Conservation (phyloP, 2,113 vertebrate species). For the Oncorhynchus keta region DNA sequence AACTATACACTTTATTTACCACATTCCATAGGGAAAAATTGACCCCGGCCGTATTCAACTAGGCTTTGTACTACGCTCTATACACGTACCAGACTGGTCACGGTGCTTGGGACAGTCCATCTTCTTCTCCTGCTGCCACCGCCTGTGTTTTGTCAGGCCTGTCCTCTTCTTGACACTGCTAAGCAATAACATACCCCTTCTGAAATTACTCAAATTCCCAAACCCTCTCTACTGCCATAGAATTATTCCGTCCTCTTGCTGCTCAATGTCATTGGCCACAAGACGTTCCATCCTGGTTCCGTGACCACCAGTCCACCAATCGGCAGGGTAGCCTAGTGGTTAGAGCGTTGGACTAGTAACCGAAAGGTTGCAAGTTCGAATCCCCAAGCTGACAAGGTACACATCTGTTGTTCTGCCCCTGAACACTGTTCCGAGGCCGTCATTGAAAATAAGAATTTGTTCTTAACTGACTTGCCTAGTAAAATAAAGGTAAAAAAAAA, state of each 20-base stretch:
- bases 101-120: conserved; percentile 12
- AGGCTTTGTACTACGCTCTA: not conserved
- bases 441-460: too few relatives aligned
- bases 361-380: too few relatives aligned
- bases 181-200: conserved; percentile 49
- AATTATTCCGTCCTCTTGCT: conserved; percentile 18
- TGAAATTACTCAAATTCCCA: conserved; percentile 59
- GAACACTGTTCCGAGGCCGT: too few relatives aligned
- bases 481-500: too few relatives aligned
- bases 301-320: conserved; percentile 4
- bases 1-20: conserved; percentile 5
- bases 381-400: too few relatives aligned
- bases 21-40: not conserved
- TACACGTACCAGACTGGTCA: conserved; percentile 8
- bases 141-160: conserved; percentile 52
- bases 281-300: conserved; percentile 3
- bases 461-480: too few relatives aligned
- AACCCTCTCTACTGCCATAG: conserved; percentile 4
- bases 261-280: conserved; percentile 20
- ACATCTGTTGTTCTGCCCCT: too few relatives aligned
- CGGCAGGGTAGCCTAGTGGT: too few relatives aligned
- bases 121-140: conserved; percentile 18
- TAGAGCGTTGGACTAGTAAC: too few relatives aligned
- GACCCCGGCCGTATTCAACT: not conserved
- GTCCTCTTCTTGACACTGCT: conserved; percentile 57